These are phyloP conservation scores for Oscheius sp. DNA, from an alignment of 2,888 invertebrate genomes.

Conservation along the genomic window DNA sequence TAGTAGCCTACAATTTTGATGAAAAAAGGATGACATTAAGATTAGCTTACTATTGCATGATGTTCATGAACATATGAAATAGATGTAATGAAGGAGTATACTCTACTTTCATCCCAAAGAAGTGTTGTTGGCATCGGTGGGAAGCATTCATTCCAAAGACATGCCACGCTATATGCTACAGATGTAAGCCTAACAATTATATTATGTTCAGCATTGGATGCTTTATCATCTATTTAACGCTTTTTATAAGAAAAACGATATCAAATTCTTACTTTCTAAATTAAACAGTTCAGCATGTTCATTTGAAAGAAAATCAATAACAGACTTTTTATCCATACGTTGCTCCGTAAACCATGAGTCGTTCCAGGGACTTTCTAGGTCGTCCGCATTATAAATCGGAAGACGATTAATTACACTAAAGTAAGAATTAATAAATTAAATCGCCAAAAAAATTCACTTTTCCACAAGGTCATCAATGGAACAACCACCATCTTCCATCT, in stretches of 20 bases:
- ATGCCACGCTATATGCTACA: neutral
- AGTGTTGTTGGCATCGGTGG: neutral
- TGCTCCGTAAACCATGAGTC: constrained; percentile 20
- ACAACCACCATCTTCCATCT: neutral
- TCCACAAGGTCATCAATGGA: neutral
- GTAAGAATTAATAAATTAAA: neutral
- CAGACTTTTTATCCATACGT: neutral
- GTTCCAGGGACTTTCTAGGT: neutral
- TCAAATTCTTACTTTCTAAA: neutral
- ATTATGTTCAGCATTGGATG: neutral
- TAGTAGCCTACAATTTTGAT: neutral
- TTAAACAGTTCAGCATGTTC: constrained; percentile 5
- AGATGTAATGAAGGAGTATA: constrained; percentile 8
- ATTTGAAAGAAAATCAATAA: neutral
- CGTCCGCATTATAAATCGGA: neutral
- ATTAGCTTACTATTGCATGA: constrained; percentile 8
- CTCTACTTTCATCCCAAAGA: constrained; percentile 14
- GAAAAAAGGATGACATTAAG: neutral
- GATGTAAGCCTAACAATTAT: neutral
- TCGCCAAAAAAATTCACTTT: neutral
- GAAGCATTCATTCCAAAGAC: constrained; percentile 9
- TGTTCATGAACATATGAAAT: constrained; percentile 19
- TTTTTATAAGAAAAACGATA: neutral
- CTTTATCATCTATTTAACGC: too few relatives aligned
- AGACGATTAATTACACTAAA: constrained; percentile 5